Evolutionary conservation across 1,140 invertebrate genomes (phyloP).

Genomic region (Calephelis virginiensis): DNA sequence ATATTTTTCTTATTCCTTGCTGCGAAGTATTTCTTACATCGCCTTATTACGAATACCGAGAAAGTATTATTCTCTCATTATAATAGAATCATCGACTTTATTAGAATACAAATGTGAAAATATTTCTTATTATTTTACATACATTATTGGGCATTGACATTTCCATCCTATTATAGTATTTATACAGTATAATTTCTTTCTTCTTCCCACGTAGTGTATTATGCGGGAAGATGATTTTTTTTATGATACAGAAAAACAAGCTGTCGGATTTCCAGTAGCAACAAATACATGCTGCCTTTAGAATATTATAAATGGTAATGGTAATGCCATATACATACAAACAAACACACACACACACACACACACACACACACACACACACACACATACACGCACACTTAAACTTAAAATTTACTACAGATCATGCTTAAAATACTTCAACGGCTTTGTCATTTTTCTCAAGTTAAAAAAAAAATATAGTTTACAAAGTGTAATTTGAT

Average conservation of each 20-base stretch:
- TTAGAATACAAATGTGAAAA: background rate
- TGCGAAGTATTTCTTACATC: background rate
- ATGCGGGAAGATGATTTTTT: background rate
- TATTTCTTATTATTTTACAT: background rate
- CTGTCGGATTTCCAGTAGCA: background rate
- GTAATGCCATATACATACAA: too few relatives aligned
- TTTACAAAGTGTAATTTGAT: too few relatives aligned
- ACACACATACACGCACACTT: too few relatives aligned
- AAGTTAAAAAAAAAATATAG: too few relatives aligned
- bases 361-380: too few relatives aligned
- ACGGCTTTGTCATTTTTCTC: too few relatives aligned
- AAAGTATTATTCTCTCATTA: background rate
- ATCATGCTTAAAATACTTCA: too few relatives aligned
- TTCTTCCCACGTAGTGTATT: background rate
- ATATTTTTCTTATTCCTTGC: too few relatives aligned
- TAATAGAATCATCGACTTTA: background rate
- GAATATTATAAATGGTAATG: background rate
- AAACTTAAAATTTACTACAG: too few relatives aligned
- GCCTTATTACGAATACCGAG: background rate
- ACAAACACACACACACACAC: too few relatives aligned
- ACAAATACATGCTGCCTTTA: background rate
- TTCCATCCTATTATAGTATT: slow-evolving; percentile 4
- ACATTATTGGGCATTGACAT: slow-evolving; percentile 4
- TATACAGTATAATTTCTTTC: background rate
- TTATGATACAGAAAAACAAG: background rate